Evolutionary conservation across 2,797 vertebrate genomes (phyloP), one percentile per base, ranked within the genome.

Genomic region (Pangasius djambal): DNA sequence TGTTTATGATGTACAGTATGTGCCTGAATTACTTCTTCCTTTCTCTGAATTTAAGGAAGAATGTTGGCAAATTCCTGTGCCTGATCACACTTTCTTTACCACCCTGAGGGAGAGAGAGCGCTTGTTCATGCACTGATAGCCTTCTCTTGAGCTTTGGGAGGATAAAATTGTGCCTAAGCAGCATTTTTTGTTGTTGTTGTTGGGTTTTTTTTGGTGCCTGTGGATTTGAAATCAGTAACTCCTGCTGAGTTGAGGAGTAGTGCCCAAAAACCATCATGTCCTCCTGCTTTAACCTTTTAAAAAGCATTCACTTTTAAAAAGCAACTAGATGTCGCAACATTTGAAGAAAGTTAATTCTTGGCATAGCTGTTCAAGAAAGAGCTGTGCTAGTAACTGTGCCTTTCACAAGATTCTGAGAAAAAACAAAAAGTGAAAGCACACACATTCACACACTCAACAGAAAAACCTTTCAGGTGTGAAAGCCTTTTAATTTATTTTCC

Each of bases 161-260:
- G 31, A 57, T 81, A 20, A 57, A 81, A 57, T 22, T 81, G 78
- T 37, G 52, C 18, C 78, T 81, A 81, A 57, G 31, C 52, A 10
- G 78, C 20, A 1, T 81, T 79, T 81, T 20, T 57, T 28, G 3
- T 10, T 5, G 13, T 67, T 16, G 7, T 13, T 65, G 7, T 48
- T 48, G 48, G 44, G 8, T 61, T 75, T 77, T 77, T 52, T 52
- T 12, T 31, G 65, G 28, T 81, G 74, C 28, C n/a, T 50, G 75
- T 34, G n/a, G 77, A 79, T 34, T 57, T 79, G 77, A 57, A 79
- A 79, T 79, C n/a, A 79, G 34, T 79, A 57, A 55, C 77, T 18
- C 77, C 77, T 79, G 52, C 77, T 57, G 77, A 79, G 50, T 79
- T 79, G 40, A 20, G n/a, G n/a, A 79, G 16, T 22, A 34, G n/a